A percentile compares a stretch with the other conserved stretches of the same genome.
Evolutionary conservation across 2,797 vertebrate genomes (phyloP).

Genomic region (Nannoperca obscura): DNA sequence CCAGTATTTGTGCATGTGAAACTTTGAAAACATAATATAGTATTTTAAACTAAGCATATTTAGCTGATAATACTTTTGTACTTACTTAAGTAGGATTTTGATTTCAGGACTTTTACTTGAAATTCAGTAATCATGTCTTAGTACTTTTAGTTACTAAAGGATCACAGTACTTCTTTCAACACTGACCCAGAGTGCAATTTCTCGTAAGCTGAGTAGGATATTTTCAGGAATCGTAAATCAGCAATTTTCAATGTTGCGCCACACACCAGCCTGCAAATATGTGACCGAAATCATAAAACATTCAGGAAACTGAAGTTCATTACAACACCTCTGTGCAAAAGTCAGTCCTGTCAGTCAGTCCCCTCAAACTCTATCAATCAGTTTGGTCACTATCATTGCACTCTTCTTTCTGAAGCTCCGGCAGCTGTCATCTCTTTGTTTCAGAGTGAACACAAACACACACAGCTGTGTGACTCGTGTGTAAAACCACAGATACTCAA

Average conservation of each 20-base stretch:
- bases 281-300: background rate
- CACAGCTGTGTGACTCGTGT: slow-evolving; percentile 79
- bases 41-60: no score
- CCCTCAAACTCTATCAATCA: slow-evolving; percentile 49
- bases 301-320: background rate
- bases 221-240: slow-evolving; percentile 11
- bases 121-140: background rate
- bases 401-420: slow-evolving; percentile 30
- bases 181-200: background rate
- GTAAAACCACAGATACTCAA: slow-evolving; percentile 80
- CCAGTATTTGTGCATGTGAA: background rate
- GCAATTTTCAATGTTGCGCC: slow-evolving; percentile 9
- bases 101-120: background rate
- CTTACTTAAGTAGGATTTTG: background rate
- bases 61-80: background rate
- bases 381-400: slow-evolving; percentile 46
- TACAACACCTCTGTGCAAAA: slow-evolving; percentile 10
- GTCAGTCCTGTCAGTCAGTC: slow-evolving; percentile 4
- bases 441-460: slow-evolving; percentile 61
- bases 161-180: background rate
- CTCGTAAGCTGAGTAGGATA: background rate
- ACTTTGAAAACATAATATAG: no score
- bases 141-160: no score
- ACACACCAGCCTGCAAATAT: background rate
- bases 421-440: slow-evolving; percentile 73